Base-by-base conservation (phyloP, 2,888 invertebrate genomes). In the Petrolisthes manimaculis region DNA sequence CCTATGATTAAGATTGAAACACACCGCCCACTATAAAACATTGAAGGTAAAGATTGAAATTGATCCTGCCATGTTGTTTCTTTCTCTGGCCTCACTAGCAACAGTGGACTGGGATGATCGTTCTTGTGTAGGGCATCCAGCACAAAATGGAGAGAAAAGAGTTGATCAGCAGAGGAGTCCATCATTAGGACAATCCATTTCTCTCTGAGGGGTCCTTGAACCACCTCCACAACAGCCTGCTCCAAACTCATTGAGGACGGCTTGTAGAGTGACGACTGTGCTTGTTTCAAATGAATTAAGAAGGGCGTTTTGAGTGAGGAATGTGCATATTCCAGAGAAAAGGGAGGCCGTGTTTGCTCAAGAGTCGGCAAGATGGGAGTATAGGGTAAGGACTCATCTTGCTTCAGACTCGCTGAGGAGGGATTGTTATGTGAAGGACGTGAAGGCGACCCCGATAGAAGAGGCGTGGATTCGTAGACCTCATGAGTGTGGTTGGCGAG, bases 181-280 rank as follows among this genome's bases (percentile, higher is more conserved):
- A 86, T 12, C n/a, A 86, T 37, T 18, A 79, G 54, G 21, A 67
- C 21, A n/a, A 86, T 24, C 79, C 79, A 80, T 12, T 86, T 86
- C 12, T 79, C 80, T 5, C 14, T 54, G n/a, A 86, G 80, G 14
- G 86, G 86, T 78, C 86, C 86, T 4, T 51, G 67, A 2, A 69
- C 79, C 12, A 79, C 69, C 51, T 86, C 53, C 51, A 67, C 82
- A 37, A 82, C 18, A n/a, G 69, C 82, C 53, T n/a, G 69, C 53
- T 69, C n/a, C 69, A 71, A n/a, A 8, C 37, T 18, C 18, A 18
- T 67, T 14, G 82, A 69, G 14, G 51, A 77, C 14, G 53, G 51
- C 77, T 37, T 37, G 37, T 37, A 37, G 37, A 37, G 37, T 37
- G 37, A 37, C 37, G 37, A 2, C 37, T 37, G 37, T 37, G 37